These are phyloP conservation scores for Sitta europaea DNA, from an alignment of 2,113 vertebrate species.

Conservation along the genomic window DNA sequence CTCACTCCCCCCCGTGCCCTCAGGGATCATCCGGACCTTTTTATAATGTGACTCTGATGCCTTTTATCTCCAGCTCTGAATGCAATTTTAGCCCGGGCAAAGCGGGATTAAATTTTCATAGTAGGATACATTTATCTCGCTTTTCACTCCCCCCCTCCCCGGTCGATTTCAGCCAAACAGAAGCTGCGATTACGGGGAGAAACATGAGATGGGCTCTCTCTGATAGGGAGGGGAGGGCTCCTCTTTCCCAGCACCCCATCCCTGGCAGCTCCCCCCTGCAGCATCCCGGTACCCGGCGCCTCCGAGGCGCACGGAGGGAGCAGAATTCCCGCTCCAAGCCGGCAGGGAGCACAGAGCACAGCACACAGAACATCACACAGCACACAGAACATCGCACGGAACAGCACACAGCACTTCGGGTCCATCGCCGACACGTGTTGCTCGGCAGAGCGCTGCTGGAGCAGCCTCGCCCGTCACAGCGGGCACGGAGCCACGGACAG, in stretches of 20 bases:
- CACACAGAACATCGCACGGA: no score
- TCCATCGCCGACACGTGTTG: not conserved
- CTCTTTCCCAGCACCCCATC: not conserved
- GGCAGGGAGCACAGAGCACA: not conserved
- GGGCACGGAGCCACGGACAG: not conserved
- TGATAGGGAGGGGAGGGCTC: not conserved
- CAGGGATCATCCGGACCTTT: constrained; percentile 9
- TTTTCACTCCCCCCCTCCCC: constrained; percentile 8
- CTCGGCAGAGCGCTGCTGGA: not conserved
- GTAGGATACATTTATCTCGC: constrained; percentile 59
- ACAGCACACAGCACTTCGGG: not conserved
- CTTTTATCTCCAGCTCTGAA: constrained; percentile 66
- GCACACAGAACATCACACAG: no score
- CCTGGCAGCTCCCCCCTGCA: not conserved
- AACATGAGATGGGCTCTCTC: not conserved
- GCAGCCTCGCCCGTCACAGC: not conserved
- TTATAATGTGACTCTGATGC: not conserved
- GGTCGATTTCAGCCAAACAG: constrained; percentile 30
- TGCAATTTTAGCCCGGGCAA: constrained; percentile 65
- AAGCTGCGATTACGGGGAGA: not conserved
- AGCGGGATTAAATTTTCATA: constrained; percentile 73
- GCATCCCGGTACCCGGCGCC: not conserved
- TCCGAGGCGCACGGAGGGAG: not conserved
- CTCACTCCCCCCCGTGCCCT: not conserved
- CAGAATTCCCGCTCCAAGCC: not conserved